These are phyloP conservation scores for Argyrosomus regius DNA, from an alignment of 2,797 vertebrate species.

Conservation along the genomic window DNA sequence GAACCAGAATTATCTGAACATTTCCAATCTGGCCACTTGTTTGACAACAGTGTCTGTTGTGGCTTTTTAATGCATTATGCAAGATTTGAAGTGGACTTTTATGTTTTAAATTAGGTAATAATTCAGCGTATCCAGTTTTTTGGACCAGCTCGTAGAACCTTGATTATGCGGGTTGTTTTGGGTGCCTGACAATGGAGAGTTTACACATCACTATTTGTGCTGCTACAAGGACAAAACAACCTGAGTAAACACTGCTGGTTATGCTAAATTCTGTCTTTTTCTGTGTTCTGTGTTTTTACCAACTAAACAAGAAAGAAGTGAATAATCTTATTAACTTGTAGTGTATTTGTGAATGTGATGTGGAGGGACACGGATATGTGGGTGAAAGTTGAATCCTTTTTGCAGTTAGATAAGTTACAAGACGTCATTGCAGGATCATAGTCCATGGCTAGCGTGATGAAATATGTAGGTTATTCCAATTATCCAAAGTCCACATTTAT, in stretches of 20 bases:
- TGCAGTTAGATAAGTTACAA: conserved; percentile 65
- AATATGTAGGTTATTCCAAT: conserved; percentile 71
- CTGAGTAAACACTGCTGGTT: conserved; percentile 31
- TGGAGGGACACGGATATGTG: conserved; percentile 44
- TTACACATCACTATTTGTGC: conserved; percentile 47
- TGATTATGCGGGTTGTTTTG: conserved; percentile 39
- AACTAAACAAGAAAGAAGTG: conserved; percentile 4
- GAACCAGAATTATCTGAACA: conserved; percentile 25
- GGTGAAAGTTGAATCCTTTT: conserved; percentile 79
- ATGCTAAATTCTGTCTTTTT: conserved; percentile 6
- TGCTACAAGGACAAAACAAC: conserved; percentile 21
- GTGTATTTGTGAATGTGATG: conserved; percentile 8
- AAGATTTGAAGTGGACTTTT: neutral
- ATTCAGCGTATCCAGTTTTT: conserved; percentile 3
- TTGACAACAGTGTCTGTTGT: neutral
- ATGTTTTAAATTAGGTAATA: conserved; percentile 9
- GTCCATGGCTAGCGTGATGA: conserved; percentile 75
- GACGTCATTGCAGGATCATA: conserved; percentile 68
- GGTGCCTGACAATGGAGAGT: conserved; percentile 36
- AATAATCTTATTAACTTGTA: neutral
- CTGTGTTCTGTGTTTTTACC: neutral
- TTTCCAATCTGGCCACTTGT: conserved; percentile 13
- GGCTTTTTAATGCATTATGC: neutral
- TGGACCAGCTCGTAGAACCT: neutral
- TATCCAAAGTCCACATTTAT: conserved; percentile 73